These are phyloP conservation scores for Drosophila barbarae DNA, from an alignment of 2,888 invertebrate species.

Conservation along the genomic window DNA sequence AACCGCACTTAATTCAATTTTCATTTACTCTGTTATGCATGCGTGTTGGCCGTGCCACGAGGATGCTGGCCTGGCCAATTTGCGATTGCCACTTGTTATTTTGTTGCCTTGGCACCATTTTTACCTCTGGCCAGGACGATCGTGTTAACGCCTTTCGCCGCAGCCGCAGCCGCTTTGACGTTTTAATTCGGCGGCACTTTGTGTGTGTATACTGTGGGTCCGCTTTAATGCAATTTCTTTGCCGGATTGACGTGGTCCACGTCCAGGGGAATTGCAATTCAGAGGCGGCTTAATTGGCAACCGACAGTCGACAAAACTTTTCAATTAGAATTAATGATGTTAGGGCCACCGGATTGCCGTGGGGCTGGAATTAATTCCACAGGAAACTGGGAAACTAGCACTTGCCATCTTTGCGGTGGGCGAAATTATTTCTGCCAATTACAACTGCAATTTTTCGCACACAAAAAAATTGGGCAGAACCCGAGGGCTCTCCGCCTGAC, in stretches of 20 bases:
- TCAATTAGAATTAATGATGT: slow-evolving; percentile 62
- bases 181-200: slow-evolving; percentile 32
- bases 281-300: slow-evolving; percentile 53
- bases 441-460: slow-evolving; percentile 55
- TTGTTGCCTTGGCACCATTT: slow-evolving; percentile 30
- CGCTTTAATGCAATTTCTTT: slow-evolving; percentile 51
- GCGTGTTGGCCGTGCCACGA: slow-evolving; percentile 25
- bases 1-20: slow-evolving; percentile 57
- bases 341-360: slow-evolving; percentile 18
- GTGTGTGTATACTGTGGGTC: slow-evolving; percentile 1
- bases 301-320: slow-evolving; percentile 53
- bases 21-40: slow-evolving; percentile 49
- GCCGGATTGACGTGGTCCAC: slow-evolving; percentile 13
- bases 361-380: slow-evolving; percentile 3
- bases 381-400: slow-evolving; percentile 26
- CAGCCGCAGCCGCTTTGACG: slow-evolving; percentile 18
- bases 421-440: slow-evolving; percentile 55
- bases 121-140: slow-evolving; percentile 20
- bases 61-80: slow-evolving; percentile 44
- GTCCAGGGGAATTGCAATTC: slow-evolving; percentile 28
- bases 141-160: slow-evolving; percentile 14
- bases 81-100: slow-evolving; percentile 48
- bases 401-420: slow-evolving; percentile 18
- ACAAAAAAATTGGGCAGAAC: slow-evolving; percentile 5
- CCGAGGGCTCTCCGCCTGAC: slow-evolving; percentile 14